Percentiles rank a stretch among this genome's conserved stretches.
Conservation (phyloP, 1,140 invertebrate species). For the Meteorus sp. region DNA sequence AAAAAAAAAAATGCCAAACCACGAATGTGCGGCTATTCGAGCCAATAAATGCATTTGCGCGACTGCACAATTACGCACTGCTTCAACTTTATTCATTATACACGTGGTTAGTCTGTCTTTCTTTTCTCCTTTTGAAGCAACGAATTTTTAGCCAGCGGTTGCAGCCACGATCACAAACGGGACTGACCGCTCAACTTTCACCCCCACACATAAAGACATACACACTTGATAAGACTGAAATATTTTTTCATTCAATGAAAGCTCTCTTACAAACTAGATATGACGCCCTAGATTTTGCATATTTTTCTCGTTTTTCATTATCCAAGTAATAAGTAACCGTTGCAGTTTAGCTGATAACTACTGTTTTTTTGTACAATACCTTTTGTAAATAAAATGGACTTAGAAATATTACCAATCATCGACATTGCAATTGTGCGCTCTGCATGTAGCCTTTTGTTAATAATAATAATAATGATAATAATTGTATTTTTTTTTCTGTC, state of each 20-base stretch:
- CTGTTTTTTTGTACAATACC: slow-evolving; percentile 45
- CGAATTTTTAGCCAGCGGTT: neutral
- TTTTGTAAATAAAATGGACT: slow-evolving; percentile 47
- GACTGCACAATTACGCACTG: slow-evolving; percentile 20
- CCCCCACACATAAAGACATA: neutral
- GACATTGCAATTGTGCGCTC: slow-evolving; percentile 43
- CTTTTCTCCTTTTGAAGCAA: neutral
- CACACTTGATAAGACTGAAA: slow-evolving; percentile 12
- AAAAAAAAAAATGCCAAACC: neutral
- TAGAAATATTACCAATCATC: slow-evolving; percentile 11
- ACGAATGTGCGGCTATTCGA: slow-evolving; percentile 9
- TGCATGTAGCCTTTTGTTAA: slow-evolving; percentile 51
- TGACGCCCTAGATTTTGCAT: no score
- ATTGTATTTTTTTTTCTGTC: slow-evolving; percentile 35
- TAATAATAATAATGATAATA: no score
- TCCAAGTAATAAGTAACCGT: no score
- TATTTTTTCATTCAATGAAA: neutral
- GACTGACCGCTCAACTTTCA: slow-evolving; percentile 12
- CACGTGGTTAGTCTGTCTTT: neutral
- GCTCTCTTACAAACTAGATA: neutral
- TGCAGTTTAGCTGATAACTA: no score
- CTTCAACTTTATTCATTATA: slow-evolving; percentile 11
- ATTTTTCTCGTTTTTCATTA: no score
- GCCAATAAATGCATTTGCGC: slow-evolving; percentile 5
- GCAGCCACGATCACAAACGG: neutral